These are phyloP conservation scores for Nemoura dubitans DNA, from an alignment of 2,888 invertebrate species.

Conservation along the genomic window DNA sequence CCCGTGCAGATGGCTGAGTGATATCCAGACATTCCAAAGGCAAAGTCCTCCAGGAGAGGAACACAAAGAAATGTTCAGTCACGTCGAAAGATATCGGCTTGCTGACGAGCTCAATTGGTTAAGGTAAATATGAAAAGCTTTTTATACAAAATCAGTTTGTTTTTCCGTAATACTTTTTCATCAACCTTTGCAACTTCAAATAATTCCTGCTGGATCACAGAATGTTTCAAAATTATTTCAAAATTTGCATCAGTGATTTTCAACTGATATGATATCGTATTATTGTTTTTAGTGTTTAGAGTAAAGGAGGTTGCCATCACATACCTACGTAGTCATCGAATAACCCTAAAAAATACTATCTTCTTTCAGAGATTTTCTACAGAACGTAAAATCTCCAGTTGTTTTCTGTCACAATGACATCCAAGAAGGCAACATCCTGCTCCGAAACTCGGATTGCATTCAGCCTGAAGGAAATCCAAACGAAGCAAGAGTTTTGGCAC, in stretches of 20 bases:
- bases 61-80: constrained; percentile 41
- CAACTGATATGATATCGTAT: too few species aligned
- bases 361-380: constrained; percentile 46
- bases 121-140: constrained; percentile 43
- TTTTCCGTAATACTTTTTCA: too few species aligned
- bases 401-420: constrained; percentile 66
- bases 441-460: constrained; percentile 50
- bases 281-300: too few species aligned
- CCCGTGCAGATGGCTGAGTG: constrained; percentile 48
- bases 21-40: constrained; percentile 39
- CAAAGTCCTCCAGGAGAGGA: constrained; percentile 7
- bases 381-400: constrained; percentile 61
- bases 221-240: too few species aligned
- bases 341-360: too few species aligned
- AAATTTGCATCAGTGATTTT: too few species aligned
- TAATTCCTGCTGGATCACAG: too few species aligned
- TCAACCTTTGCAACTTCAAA: too few species aligned
- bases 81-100: constrained; percentile 43
- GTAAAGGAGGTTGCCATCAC: too few species aligned
- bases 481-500: background rate
- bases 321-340: too few species aligned
- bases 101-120: constrained; percentile 49
- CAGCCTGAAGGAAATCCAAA: constrained; percentile 43
- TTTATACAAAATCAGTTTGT: too few species aligned
- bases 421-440: constrained; percentile 62